A percentile compares a stretch with the other conserved stretches of the same genome.
These are phyloP conservation scores for Poecilia picta DNA, from an alignment of 2,797 vertebrate genomes.

Conservation along the genomic window DNA sequence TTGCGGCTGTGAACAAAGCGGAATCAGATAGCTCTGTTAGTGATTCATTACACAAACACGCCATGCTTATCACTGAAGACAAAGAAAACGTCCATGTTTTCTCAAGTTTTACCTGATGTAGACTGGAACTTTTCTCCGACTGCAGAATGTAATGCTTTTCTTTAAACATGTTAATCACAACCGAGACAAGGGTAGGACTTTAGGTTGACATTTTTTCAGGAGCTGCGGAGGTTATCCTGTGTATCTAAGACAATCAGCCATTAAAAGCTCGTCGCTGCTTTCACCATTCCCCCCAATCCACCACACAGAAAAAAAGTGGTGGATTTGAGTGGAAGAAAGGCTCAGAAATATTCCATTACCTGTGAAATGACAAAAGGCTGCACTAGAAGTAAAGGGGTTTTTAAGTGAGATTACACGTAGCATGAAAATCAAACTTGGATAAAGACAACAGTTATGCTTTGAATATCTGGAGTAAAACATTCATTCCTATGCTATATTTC, in stretches of 20 bases:
- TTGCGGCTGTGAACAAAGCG: conserved; percentile 38
- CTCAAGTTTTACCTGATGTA: conserved; percentile 47
- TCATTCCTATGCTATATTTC: too few species aligned
- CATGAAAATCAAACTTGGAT: too few species aligned
- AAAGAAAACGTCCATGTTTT: conserved; percentile 42
- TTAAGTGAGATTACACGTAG: not conserved
- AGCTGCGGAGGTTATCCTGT: conserved; percentile 37
- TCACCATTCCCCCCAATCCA: conserved; percentile 41
- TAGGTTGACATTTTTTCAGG: not conserved
- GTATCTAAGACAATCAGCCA: conserved; percentile 62
- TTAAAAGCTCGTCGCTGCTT: conserved; percentile 48
- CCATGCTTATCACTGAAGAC: conserved; percentile 48
- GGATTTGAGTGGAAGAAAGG: conserved; percentile 17
- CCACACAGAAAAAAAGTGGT: conserved; percentile 23
- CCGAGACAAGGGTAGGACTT: not conserved
- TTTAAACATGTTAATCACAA: not conserved
- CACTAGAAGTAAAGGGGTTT: not conserved
- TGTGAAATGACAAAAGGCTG: conserved; percentile 8
- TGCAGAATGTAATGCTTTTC: not conserved
- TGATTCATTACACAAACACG: conserved; percentile 65
- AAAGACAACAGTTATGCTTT: too few species aligned
- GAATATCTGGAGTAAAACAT: too few species aligned
- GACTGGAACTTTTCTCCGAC: conserved; percentile 29
- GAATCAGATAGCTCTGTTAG: conserved; percentile 57
- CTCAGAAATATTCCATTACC: conserved; percentile 24